A percentile compares a stretch with the other conserved stretches of the same genome.
These are phyloP conservation scores for Triplophysa tibetana DNA, from an alignment of 2,113 vertebrate genomes.

Conservation along the genomic window DNA sequence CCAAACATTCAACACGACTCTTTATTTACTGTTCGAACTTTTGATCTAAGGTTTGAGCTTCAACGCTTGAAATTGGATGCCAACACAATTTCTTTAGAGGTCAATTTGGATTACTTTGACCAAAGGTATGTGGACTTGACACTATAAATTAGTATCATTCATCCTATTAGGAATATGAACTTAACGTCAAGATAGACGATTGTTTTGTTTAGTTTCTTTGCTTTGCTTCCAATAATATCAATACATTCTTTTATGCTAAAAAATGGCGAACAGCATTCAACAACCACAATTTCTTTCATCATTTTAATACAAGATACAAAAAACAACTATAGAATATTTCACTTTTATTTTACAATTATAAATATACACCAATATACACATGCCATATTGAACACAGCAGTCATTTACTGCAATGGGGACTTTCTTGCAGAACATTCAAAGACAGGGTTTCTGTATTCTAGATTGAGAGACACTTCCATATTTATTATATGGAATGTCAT, in stretches of 20 bases:
- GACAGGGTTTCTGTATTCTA: neutral
- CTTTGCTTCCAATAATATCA: neutral
- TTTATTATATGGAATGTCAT: neutral
- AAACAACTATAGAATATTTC: conserved; percentile 23
- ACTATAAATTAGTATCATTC: no score
- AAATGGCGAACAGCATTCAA: neutral
- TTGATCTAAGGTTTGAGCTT: no score
- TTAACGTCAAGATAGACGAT: no score
- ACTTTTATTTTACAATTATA: conserved; percentile 63
- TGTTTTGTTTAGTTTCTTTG: neutral
- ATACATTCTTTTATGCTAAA: neutral
- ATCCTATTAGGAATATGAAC: no score
- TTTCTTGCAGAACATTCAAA: neutral
- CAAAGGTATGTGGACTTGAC: no score
- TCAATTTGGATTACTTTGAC: no score
- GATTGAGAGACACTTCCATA: neutral
- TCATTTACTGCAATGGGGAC: neutral
- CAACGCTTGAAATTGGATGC: no score
- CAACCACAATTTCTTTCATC: neutral
- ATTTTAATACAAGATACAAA: conserved; percentile 34
- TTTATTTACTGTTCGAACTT: no score
- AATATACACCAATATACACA: conserved; percentile 49
- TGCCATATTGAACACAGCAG: conserved; percentile 16
- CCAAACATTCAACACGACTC: neutral
- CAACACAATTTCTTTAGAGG: no score